A percentile compares a stretch with the other conserved stretches of the same genome.
These are phyloP conservation scores for Peribatodes rhomboidaria DNA, from an alignment of 2,888 invertebrate species.

Conservation along the genomic window DNA sequence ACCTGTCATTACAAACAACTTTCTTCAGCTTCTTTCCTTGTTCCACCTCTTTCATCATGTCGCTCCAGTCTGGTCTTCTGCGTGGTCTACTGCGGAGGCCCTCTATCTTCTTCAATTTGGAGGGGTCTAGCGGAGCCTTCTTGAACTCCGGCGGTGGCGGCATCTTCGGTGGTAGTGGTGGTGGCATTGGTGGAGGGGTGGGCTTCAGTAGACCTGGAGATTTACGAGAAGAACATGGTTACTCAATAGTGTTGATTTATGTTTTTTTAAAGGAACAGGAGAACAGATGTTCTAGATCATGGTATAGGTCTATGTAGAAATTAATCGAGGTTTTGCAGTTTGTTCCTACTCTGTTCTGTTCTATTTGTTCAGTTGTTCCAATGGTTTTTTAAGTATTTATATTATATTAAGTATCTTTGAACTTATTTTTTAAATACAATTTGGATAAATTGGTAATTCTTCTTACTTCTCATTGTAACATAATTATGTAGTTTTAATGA, in stretches of 20 bases:
- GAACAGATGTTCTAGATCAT: no score
- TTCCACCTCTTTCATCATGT: slow-evolving; percentile 97
- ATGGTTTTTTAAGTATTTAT: no score
- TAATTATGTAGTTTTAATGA: no score
- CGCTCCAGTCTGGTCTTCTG: slow-evolving; percentile 94
- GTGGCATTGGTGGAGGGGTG: slow-evolving; percentile 88
- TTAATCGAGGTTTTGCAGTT: background rate
- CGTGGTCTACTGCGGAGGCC: slow-evolving; percentile 92
- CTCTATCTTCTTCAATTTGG: slow-evolving; percentile 90
- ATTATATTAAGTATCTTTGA: no score
- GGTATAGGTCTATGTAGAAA: background rate
- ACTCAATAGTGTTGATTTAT: background rate
- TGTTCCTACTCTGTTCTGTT: no score
- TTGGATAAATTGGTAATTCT: no score
- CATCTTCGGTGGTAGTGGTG: slow-evolving; percentile 90
- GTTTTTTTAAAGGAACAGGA: background rate
- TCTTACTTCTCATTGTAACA: no score
- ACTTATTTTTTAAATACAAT: no score
- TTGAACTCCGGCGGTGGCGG: slow-evolving; percentile 87
- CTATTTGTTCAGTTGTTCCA: no score
- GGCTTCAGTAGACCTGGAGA: slow-evolving; percentile 77
- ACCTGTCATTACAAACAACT: slow-evolving; percentile 92
- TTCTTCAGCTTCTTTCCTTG: slow-evolving; percentile 92
- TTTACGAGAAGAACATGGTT: background rate
- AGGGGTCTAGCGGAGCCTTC: slow-evolving; percentile 85